Evolutionary conservation across 2,888 invertebrate species (phyloP), one percentile per base, ranked within the genome.

Genomic region (Standfussiana lucernea): DNA sequence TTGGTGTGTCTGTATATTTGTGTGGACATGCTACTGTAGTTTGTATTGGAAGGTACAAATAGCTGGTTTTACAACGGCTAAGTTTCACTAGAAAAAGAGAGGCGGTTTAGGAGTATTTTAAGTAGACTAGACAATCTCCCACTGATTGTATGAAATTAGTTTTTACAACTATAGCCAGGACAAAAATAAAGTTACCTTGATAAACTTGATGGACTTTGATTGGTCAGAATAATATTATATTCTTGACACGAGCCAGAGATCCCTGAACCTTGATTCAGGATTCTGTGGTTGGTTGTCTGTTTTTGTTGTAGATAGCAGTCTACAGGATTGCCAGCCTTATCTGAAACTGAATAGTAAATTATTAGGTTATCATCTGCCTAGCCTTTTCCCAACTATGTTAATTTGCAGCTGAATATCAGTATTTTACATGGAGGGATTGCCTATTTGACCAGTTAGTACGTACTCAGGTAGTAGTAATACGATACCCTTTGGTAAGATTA

Each of bases 1-100:
- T 74, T 40, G 21, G 74, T 84, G 79, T 84, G 86, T 24, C 18
- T 56, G 2, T 35, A 5, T 42, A 35, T 21, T 24, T 42, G 7
- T n/a, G 15, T n/a, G 32, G 15, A 7, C 21, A 1, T 59, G 11
- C 32, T 24, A 13, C 24, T n/a, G 7, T 61, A 40, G 18, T 32
- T 40, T 32, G 8, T 21, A 11, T 28, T 53, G n/a, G 10, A 47
- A 35, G 35, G 1, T 11, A 24, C 45, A 35, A n/a, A 35, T 11
- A 1, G 15, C 15, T 64, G n/a, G 15, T 11, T 11, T 28, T 21
- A 21, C 21, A 32, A n/a, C 18, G 8, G 2, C n/a, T 21, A 13
- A 13, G n/a, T 59, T 59, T 59, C 2, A 7, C 18, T 18, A 8
- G 59, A 59, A 6, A 53, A 32, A 28, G 7, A 56, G 0, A 59